Percentiles rank a stretch among this genome's conserved stretches.
Evolutionary conservation across 1,140 invertebrate genomes (phyloP).

Genomic region (Micrasema longulum): DNA sequence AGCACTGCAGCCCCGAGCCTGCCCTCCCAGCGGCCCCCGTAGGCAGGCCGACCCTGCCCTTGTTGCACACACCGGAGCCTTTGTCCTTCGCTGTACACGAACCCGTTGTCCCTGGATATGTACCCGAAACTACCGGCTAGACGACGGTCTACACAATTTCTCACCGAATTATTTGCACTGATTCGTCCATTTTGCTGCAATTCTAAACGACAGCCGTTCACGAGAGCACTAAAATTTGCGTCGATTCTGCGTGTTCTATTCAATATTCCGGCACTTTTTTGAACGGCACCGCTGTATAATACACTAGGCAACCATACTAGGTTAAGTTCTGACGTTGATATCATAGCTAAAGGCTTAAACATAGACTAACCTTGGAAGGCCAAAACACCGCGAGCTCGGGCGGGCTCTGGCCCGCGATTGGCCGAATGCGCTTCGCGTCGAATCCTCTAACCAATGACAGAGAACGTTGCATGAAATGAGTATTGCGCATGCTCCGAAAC

Average conservation of each 20-base stretch:
- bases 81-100: conserved; percentile 36
- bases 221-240: conserved; percentile 44
- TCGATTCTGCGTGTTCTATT: conserved; percentile 40
- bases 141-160: conserved; percentile 41
- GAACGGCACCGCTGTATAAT: conserved; percentile 46
- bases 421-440: conserved; percentile 33
- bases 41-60: conserved; percentile 6
- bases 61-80: conserved; percentile 18
- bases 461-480: conserved; percentile 7
- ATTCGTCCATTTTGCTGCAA: conserved; percentile 46
- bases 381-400: conserved; percentile 48
- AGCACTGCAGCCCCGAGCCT: conserved; percentile 35
- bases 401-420: conserved; percentile 46
- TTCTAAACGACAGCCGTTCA: conserved; percentile 45
- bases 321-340: conserved; percentile 54
- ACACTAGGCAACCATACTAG: conserved; percentile 54
- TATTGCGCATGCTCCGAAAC: conserved; percentile 33
- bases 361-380: conserved; percentile 50
- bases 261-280: conserved; percentile 48
- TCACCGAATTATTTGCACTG: conserved; percentile 48
- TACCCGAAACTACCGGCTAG: conserved; percentile 40
- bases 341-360: conserved; percentile 53
- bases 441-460: conserved; percentile 35
- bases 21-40: conserved; percentile 32
- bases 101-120: conserved; percentile 35